A percentile compares a stretch with the other conserved stretches of the same genome.
Conservation (phyloP, 2,113 vertebrate species). For the Herpailurus yagouaroundi region DNA sequence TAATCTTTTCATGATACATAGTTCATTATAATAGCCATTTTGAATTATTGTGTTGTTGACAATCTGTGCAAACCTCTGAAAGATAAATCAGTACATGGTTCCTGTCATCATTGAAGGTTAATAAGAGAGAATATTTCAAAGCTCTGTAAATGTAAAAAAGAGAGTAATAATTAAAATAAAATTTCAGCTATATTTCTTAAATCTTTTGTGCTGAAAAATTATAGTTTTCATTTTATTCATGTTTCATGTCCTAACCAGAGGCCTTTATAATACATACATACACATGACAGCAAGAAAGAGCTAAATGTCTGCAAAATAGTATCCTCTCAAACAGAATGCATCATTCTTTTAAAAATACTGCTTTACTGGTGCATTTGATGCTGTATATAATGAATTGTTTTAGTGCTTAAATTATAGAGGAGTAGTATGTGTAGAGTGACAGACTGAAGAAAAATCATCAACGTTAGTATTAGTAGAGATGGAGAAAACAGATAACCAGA, state of each 20-base stretch:
- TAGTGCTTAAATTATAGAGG: neutral
- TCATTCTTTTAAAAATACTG: neutral
- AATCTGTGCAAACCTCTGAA: neutral
- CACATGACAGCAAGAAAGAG: neutral
- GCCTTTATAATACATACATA: neutral
- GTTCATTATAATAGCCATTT: neutral
- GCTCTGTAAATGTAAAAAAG: neutral
- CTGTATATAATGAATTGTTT: neutral
- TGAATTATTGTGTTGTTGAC: neutral
- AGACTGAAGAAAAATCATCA: neutral
- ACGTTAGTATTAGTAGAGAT: neutral
- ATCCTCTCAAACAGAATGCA: neutral
- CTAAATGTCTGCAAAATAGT: conserved; percentile 1
- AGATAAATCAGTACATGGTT: neutral
- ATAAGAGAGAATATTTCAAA: neutral
- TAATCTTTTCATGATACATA: neutral
- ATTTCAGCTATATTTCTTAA: neutral
- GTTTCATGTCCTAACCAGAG: neutral
- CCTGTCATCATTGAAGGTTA: neutral
- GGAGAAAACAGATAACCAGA: neutral
- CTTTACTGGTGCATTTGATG: neutral
- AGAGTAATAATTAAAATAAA: neutral
- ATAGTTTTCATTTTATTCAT: neutral
- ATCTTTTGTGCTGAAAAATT: neutral
- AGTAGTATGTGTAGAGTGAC: neutral